Evolutionary conservation across 1,140 invertebrate species (phyloP), one percentile per base, ranked within the genome.

Genomic region (Eurosta solidaginis): DNA sequence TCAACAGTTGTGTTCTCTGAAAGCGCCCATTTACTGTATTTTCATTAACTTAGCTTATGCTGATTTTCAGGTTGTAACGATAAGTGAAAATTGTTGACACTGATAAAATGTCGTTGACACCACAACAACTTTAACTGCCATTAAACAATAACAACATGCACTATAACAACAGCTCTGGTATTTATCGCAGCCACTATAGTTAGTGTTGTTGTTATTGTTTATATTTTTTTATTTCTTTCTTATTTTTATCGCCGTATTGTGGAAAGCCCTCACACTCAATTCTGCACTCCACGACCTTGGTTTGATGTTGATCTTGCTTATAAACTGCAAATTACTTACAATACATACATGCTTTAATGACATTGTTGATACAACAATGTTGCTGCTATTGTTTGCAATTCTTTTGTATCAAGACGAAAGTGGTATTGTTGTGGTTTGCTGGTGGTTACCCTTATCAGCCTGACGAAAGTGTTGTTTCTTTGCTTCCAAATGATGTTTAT

Each of bases 11-110:
- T n/a, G n/a, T n/a, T n/a, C n/a, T n/a, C n/a, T n/a, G n/a, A n/a
- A n/a, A n/a, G n/a, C n/a, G n/a, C n/a, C n/a, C n/a, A n/a, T n/a
- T n/a, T n/a, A n/a, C n/a, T n/a, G n/a, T n/a, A n/a, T n/a, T n/a
- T n/a, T n/a, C n/a, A n/a, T n/a, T n/a, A n/a, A n/a, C n/a, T n/a
- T n/a, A n/a, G 25, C 22, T 54, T 20, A 7, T 12, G 50, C 25
- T 68, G 59, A 33, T 20, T 36, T n/a, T n/a, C n/a, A n/a, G n/a
- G 49, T 52, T 52, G 49, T 7, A 22, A 52, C 22, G 49, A 10
- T 6, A 52, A 52, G 59, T n/a, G 59, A 68, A 68, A 68, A 68
- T n/a, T 68, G 59, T 68, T 68, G 59, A 68, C 59, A 68, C 59
- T 68, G 59, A n/a, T 68, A 36, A 68, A 6, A 29, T 40, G 59